Conservation (phyloP, 2,797 vertebrate species). For the Arctocebus calabarensis region DNA sequence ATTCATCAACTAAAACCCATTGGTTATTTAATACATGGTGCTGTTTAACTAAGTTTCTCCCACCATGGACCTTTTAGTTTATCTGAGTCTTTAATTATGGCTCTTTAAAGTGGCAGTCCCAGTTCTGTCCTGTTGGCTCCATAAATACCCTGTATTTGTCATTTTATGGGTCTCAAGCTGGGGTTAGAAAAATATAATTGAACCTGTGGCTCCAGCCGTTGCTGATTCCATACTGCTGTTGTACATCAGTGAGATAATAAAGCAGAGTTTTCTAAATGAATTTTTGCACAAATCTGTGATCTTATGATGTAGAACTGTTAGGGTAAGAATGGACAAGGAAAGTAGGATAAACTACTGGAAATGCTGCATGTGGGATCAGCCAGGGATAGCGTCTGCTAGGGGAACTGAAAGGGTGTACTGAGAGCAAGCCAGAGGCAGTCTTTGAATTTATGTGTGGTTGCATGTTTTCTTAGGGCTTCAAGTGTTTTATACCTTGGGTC, state of each 20-base stretch:
- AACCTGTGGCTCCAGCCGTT: neutral
- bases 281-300: slow-evolving; percentile 42
- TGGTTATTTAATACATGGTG: neutral
- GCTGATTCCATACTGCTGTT: neutral
- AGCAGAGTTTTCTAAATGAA: neutral
- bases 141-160: slow-evolving; percentile 6
- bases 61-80: neutral
- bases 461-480: slow-evolving; percentile 9
- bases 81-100: slow-evolving; percentile 9
- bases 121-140: neutral
- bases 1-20: slow-evolving; percentile 1
- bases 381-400: neutral
- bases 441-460: slow-evolving; percentile 19
- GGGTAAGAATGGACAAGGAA: slow-evolving; percentile 38
- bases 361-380: neutral
- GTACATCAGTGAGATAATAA: neutral
- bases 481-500: slow-evolving; percentile 25
- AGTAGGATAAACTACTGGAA: neutral
- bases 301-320: neutral
- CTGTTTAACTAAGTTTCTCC: slow-evolving; percentile 15
- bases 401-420: neutral
- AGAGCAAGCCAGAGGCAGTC: neutral
- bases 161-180: neutral
- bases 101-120: slow-evolving; percentile 10
- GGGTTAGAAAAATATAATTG: slow-evolving; percentile 23